Evolutionary conservation across 2,113 vertebrate species (phyloP).

Genomic region (Dasyprocta punctata): DNA sequence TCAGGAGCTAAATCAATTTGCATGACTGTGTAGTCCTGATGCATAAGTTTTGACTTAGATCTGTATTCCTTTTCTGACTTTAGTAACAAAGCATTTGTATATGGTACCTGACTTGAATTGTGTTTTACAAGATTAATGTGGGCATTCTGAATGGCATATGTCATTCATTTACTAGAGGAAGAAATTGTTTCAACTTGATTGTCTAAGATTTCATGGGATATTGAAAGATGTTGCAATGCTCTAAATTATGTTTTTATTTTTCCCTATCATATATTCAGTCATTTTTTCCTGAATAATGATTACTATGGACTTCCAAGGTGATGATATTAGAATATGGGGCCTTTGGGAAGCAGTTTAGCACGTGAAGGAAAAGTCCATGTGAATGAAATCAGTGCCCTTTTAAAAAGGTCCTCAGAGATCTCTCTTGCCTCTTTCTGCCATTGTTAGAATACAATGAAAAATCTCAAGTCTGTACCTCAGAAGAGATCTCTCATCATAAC

Average conservation of each 20-base stretch:
- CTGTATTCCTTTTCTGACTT: not conserved
- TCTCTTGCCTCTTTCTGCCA: not conserved
- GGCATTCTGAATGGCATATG: not conserved
- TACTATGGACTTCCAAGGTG: not conserved
- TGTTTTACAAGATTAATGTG: conserved; percentile 19
- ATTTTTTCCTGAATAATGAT: not conserved
- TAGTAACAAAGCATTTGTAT: not conserved
- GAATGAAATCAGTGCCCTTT: not conserved
- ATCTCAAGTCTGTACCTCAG: not conserved
- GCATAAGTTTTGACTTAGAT: not conserved
- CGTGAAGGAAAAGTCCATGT: no score
- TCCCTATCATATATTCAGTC: not conserved
- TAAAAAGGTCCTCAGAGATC: not conserved
- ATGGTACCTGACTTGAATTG: not conserved
- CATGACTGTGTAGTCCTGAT: not conserved
- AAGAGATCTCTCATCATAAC: not conserved
- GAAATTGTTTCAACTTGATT: not conserved
- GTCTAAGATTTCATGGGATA: not conserved
- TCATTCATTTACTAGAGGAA: not conserved
- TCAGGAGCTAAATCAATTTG: not conserved
- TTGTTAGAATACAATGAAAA: not conserved
- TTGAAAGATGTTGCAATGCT: not conserved
- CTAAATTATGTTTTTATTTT: not conserved
- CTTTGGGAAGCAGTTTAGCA: not conserved
- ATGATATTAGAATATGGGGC: not conserved